phyloP scores from a whole-genome alignment of 2,113 vertebrate genomes.

The Lepisosteus osseus region DNA sequence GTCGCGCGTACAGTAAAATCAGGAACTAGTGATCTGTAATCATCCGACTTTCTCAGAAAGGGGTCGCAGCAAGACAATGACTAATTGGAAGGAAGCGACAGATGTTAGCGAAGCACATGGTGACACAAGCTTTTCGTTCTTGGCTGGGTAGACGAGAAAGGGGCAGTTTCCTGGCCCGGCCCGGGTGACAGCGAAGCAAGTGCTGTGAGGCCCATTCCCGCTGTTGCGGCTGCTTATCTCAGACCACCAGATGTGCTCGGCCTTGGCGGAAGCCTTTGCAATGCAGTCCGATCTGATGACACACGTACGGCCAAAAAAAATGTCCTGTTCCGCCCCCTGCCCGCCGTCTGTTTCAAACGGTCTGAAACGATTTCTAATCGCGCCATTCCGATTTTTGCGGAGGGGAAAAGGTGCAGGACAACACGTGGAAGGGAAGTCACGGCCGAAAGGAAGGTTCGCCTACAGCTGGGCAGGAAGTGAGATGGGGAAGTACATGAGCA shows the following conservation, averaged over 20 bases:
- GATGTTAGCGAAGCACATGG: too few relatives aligned
- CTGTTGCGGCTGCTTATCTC: slow-evolving; percentile 4
- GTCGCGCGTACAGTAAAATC: too few relatives aligned
- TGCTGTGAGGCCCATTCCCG: not conserved
- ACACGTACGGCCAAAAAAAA: not conserved
- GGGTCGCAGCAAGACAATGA: too few relatives aligned
- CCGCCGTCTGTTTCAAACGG: not conserved
- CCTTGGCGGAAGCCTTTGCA: not conserved
- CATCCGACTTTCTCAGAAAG: too few relatives aligned
- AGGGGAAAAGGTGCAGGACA: not conserved
- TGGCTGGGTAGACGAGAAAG: too few relatives aligned
- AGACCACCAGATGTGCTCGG: slow-evolving; percentile 1
- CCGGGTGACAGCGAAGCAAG: not conserved
- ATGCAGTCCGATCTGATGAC: not conserved
- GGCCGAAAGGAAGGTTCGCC: not conserved
- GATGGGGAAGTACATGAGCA: not conserved
- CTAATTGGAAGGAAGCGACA: too few relatives aligned
- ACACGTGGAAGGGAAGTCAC: not conserved
- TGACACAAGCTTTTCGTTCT: too few relatives aligned
- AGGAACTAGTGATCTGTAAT: too few relatives aligned
- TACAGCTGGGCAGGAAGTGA: not conserved
- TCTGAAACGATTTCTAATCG: slow-evolving; percentile 7
- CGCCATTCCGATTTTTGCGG: not conserved
- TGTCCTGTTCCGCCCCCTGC: not conserved
- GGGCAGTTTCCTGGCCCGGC: too few relatives aligned